Percentiles rank a stretch among this genome's conserved stretches.
Conservation (phyloP, 37 sponge, comb jelly and placozoan genomes). For the Eunapius fragilis region DNA sequence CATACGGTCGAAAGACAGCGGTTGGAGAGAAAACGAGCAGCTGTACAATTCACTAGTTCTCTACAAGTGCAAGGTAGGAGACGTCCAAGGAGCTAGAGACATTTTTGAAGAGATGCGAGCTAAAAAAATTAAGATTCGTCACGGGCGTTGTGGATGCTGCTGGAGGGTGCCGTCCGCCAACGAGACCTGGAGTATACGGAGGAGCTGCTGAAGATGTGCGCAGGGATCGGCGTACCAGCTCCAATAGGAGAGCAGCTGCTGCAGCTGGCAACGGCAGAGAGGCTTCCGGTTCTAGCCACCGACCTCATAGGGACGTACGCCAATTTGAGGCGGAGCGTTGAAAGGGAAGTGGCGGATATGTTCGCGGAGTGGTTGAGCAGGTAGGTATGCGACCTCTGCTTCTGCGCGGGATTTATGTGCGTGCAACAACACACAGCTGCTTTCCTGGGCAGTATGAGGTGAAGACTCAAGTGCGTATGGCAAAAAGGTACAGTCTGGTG, state of each 20-base stretch:
- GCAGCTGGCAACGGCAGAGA: background rate
- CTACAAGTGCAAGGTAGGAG: background rate
- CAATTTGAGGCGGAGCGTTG: background rate
- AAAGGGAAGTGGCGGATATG: background rate
- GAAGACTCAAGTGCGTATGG: background rate
- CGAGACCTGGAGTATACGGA: background rate
- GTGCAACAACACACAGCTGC: background rate
- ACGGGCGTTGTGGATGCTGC: background rate
- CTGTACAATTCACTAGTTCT: background rate
- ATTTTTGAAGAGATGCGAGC: background rate
- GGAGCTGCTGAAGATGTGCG: background rate
- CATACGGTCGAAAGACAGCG: background rate
- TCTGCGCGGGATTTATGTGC: background rate
- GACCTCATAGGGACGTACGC: background rate
- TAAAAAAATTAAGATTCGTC: background rate
- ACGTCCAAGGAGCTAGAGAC: background rate
- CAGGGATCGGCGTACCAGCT: background rate
- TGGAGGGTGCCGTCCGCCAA: background rate
- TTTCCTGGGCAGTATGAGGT: background rate
- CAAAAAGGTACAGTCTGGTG: background rate
- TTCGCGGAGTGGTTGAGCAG: background rate
- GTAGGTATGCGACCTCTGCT: too few relatives aligned
- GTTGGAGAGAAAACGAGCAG: background rate
- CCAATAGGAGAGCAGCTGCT: background rate
- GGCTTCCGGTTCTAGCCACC: background rate